Evolutionary conservation across 2,113 vertebrate genomes (phyloP).

Genomic region (Myotis brandtii): DNA sequence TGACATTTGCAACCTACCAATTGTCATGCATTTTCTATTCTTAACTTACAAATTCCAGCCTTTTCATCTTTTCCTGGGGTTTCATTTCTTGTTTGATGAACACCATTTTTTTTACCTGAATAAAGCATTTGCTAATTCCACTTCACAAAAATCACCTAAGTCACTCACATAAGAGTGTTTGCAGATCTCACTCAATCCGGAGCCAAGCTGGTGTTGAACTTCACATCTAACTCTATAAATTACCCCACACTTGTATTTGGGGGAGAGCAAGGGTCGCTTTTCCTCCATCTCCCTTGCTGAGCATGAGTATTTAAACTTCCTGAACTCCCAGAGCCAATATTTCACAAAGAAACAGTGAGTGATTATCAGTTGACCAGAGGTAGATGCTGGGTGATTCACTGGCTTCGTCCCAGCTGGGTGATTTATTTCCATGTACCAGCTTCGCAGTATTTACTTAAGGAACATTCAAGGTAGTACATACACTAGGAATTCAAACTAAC

Average conservation of each 20-base stretch:
- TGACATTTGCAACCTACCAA: not conserved
- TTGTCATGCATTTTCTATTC: not conserved
- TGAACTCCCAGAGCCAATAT: conserved; percentile 33
- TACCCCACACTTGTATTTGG: not conserved
- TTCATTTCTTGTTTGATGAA: conserved; percentile 3
- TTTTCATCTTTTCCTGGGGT: not conserved
- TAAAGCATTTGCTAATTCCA: not conserved
- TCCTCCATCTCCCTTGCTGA: not conserved
- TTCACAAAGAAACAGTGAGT: conserved; percentile 53
- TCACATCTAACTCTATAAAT: conserved; percentile 38
- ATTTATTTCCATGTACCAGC: conserved; percentile 54
- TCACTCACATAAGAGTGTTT: not conserved
- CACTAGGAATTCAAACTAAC: conserved; percentile 44
- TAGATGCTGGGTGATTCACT: conserved; percentile 2
- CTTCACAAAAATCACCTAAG: not conserved
- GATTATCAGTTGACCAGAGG: conserved; percentile 48
- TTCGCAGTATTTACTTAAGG: conserved; percentile 16
- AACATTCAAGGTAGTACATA: conserved; percentile 45
- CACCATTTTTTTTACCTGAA: not conserved
- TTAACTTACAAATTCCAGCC: not conserved
- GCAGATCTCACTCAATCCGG: not conserved
- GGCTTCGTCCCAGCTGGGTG: not conserved
- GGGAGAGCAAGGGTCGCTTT: not conserved
- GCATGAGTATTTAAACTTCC: not conserved
- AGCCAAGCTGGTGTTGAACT: not conserved